Percentiles rank a stretch among this genome's conserved stretches.
phyloP scores from a whole-genome alignment of 2,113 vertebrate species.

The Amphilophus citrinellus region DNA sequence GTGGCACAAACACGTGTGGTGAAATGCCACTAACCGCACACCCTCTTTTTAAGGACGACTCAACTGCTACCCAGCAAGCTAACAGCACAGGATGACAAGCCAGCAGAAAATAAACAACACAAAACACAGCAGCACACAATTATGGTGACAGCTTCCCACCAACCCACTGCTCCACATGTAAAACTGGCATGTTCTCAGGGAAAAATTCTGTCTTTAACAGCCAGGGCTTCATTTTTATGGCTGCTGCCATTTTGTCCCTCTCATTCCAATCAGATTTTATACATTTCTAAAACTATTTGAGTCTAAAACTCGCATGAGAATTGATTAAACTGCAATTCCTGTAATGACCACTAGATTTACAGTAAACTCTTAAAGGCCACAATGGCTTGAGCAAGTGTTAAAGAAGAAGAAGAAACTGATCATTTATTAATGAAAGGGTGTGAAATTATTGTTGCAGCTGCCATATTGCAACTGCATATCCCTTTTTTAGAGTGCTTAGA shows the following conservation, averaged over 20 bases:
- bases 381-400: background rate
- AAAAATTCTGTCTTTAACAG: conserved; percentile 1
- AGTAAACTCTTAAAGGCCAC: background rate
- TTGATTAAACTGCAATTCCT: background rate
- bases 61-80: conserved; percentile 12
- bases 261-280: background rate
- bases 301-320: background rate
- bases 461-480: too few species aligned
- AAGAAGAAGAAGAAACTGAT: background rate
- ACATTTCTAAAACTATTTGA: background rate
- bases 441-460: background rate
- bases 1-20: conserved; percentile 30
- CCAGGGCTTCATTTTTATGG: background rate
- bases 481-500: too few species aligned
- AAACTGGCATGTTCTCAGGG: background rate
- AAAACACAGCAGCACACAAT: conserved; percentile 28
- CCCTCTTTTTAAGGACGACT: conserved; percentile 26
- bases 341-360: conserved; percentile 1
- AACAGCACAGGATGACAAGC: conserved; percentile 25
- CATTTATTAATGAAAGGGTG: background rate
- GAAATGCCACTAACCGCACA: conserved; percentile 13
- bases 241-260: conserved; percentile 3
- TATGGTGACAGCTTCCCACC: background rate
- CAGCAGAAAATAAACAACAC: conserved; percentile 34
- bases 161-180: background rate